Evolutionary conservation across 2,113 vertebrate species (phyloP).

Genomic region (Otolemur garnettii): DNA sequence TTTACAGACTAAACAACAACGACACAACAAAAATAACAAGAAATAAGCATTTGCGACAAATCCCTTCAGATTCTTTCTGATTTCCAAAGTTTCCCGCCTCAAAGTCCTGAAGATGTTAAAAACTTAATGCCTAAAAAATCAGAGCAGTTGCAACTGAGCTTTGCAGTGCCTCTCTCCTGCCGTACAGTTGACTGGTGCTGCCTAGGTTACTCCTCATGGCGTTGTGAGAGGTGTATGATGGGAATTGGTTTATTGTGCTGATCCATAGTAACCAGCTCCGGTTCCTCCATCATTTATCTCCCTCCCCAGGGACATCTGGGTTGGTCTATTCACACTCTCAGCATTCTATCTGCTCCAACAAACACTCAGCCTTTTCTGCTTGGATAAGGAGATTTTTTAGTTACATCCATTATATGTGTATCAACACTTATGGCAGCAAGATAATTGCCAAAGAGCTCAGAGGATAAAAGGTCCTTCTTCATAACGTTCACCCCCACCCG

Average conservation of each 20-base stretch:
- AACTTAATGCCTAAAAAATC: constrained; percentile 77
- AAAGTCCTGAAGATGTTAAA: constrained; percentile 71
- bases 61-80: not conserved
- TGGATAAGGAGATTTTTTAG: constrained; percentile 90
- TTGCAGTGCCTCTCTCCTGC: constrained; percentile 83
- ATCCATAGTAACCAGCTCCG: constrained; percentile 90
- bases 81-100: constrained; percentile 68
- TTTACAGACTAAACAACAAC: not conserved
- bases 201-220: constrained; percentile 92
- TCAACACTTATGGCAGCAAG: constrained; percentile 92
- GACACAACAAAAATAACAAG: not conserved
- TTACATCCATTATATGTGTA: constrained; percentile 91
- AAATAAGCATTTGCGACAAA: constrained; percentile 1
- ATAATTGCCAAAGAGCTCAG: constrained; percentile 91
- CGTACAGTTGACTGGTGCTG: constrained; percentile 90
- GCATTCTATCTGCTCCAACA: constrained; percentile 91
- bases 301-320: constrained; percentile 90
- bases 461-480: constrained; percentile 89
- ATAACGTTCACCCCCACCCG: constrained; percentile 81
- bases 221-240: constrained; percentile 90
- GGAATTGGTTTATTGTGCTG: constrained; percentile 92
- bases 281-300: constrained; percentile 91
- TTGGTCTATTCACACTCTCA: constrained; percentile 90
- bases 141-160: constrained; percentile 78
- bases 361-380: constrained; percentile 90